phyloP scores from a whole-genome alignment of 2,888 invertebrate genomes.

The Hylaea fasciaria region DNA sequence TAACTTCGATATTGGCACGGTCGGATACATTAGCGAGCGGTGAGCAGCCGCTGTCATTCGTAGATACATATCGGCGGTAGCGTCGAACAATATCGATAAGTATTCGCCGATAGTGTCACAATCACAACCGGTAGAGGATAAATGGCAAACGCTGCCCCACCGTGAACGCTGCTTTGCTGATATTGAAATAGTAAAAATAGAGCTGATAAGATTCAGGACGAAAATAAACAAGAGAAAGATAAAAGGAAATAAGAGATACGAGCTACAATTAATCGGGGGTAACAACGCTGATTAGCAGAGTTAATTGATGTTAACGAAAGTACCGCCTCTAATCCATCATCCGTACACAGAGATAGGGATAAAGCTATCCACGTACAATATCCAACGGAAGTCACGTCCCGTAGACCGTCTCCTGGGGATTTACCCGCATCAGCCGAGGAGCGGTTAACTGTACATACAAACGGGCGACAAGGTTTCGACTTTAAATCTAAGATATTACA shows the following conservation, averaged over 20 bases:
- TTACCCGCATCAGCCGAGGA: slow-evolving; percentile 56
- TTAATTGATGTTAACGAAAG: slow-evolving; percentile 18
- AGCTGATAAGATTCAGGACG: not conserved
- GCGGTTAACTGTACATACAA: slow-evolving; percentile 45
- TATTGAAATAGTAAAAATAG: slow-evolving; percentile 5
- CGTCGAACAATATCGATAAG: slow-evolving; percentile 50
- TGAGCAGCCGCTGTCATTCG: slow-evolving; percentile 46
- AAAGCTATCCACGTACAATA: slow-evolving; percentile 40
- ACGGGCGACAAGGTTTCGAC: slow-evolving; percentile 11
- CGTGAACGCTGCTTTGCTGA: slow-evolving; percentile 5
- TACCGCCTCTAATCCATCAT: slow-evolving; percentile 35
- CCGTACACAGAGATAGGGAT: slow-evolving; percentile 34
- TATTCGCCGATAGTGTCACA: slow-evolving; percentile 44
- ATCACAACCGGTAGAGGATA: slow-evolving; percentile 34
- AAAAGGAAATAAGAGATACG: slow-evolving; percentile 1
- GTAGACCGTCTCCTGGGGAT: slow-evolving; percentile 50
- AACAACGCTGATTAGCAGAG: slow-evolving; percentile 14
- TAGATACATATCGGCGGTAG: slow-evolving; percentile 49
- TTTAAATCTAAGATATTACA: slow-evolving; percentile 17
- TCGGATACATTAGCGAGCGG: slow-evolving; percentile 41
- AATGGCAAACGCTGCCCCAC: slow-evolving; percentile 29
- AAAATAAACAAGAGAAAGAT: slow-evolving; percentile 1
- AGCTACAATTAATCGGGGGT: slow-evolving; percentile 14
- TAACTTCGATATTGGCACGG: slow-evolving; percentile 31
- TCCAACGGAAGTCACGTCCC: slow-evolving; percentile 46